These are phyloP conservation scores for Aspiorhynchus laticeps DNA, from an alignment of 2,113 vertebrate genomes.

Conservation along the genomic window DNA sequence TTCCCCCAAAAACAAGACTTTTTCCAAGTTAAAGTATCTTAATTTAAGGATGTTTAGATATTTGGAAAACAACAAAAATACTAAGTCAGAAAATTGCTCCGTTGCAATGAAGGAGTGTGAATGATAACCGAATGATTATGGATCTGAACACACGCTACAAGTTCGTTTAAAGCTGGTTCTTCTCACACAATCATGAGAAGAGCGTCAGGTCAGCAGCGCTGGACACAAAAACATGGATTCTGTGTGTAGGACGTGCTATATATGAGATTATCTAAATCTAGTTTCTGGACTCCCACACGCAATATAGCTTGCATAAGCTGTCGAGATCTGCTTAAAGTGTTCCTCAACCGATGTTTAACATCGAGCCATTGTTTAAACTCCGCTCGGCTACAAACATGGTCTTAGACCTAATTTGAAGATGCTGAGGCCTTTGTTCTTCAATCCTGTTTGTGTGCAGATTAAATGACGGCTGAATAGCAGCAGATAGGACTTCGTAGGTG, in stretches of 20 bases:
- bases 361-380: constrained; percentile 12
- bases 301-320: constrained; percentile 37
- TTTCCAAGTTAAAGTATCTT: too few relatives aligned
- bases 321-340: constrained; percentile 1
- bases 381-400: constrained; percentile 42
- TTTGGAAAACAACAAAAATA: too few relatives aligned
- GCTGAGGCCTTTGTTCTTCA: constrained; percentile 43
- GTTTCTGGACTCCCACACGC: constrained; percentile 44
- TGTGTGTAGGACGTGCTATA: constrained; percentile 39
- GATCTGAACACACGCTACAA: too few relatives aligned
- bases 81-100: too few relatives aligned
- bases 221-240: background rate
- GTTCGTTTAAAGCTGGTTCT: too few relatives aligned
- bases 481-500: constrained; percentile 61
- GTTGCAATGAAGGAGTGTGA: too few relatives aligned
- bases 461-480: constrained; percentile 59
- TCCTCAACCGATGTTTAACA: background rate
- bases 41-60: too few relatives aligned
- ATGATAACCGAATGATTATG: too few relatives aligned
- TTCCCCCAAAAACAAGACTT: too few relatives aligned
- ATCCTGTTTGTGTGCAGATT: constrained; percentile 53
- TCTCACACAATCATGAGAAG: too few relatives aligned
- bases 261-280: constrained; percentile 47
- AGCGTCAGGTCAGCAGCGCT: too few relatives aligned
- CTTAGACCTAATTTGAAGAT: constrained; percentile 41